Conservation (phyloP, 37 sponge, comb jelly and placozoan genomes). For the Amphimedon queenslandica region DNA sequence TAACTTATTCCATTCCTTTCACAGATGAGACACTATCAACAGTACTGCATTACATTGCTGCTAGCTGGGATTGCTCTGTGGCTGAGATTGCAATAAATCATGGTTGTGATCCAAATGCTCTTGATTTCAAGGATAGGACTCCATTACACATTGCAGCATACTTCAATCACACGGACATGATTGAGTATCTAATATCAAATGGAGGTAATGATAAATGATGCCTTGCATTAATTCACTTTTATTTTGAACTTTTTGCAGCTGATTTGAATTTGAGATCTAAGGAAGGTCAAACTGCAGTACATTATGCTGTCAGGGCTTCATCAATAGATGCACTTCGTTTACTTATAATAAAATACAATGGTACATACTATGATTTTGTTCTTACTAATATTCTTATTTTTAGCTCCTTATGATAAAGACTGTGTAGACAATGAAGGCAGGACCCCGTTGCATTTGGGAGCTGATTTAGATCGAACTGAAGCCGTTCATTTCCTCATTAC, state of each 20-base stretch:
- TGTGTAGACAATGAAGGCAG: slow-evolving; percentile 43
- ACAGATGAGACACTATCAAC: too few relatives aligned
- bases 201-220: slow-evolving; percentile 9
- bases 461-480: slow-evolving; percentile 56
- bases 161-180: slow-evolving; percentile 35
- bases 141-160: slow-evolving; percentile 67
- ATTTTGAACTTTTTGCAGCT: neutral
- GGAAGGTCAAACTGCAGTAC: slow-evolving; percentile 50
- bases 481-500: slow-evolving; percentile 26
- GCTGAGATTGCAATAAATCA: slow-evolving; percentile 28
- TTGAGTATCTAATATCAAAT: slow-evolving; percentile 33
- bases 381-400: slow-evolving; percentile 15
- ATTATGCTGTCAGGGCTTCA: slow-evolving; percentile 45
- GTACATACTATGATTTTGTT: neutral
- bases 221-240: neutral
- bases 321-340: slow-evolving; percentile 11
- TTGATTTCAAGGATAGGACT: slow-evolving; percentile 34
- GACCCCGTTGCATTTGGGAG: slow-evolving; percentile 73
- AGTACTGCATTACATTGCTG: slow-evolving; percentile 47
- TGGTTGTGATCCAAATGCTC: slow-evolving; percentile 23
- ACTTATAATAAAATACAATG: neutral
- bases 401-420: slow-evolving; percentile 4
- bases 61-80: slow-evolving; percentile 25
- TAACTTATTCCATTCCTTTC: too few relatives aligned
- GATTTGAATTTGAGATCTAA: slow-evolving; percentile 39